Conservation (phyloP, 2,113 vertebrate species). For the Urocynchramus pylzowi region DNA sequence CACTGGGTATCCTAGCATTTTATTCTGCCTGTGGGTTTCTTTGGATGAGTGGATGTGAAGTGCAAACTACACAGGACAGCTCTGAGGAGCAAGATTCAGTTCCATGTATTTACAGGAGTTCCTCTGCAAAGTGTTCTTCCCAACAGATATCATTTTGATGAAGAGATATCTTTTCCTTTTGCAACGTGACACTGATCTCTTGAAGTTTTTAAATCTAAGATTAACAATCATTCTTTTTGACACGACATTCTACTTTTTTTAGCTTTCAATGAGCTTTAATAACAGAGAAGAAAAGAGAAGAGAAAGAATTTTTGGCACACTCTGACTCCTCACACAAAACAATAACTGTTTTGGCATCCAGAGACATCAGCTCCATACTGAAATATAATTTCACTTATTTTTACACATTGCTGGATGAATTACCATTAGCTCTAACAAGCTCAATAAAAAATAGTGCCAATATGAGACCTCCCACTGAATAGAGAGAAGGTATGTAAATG, state of each 20-base stretch:
- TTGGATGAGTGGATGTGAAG: not conserved
- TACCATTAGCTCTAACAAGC: not conserved
- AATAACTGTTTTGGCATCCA: constrained; percentile 12
- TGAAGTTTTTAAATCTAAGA: not conserved
- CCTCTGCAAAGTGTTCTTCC: not conserved
- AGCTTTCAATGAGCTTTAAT: constrained; percentile 20
- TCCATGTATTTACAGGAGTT: not conserved
- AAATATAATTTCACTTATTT: constrained; percentile 15
- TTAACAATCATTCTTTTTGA: constrained; percentile 6
- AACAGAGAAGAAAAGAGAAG: not conserved
- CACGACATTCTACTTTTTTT: not conserved
- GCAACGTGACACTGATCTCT: not conserved
- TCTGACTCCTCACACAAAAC: constrained; percentile 2
- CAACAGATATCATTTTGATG: not conserved
- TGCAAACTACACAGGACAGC: not conserved
- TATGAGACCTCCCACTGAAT: not conserved
- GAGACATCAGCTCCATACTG: not conserved
- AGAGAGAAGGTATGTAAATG: not conserved
- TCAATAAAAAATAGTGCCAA: not conserved
- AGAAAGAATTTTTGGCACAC: not conserved
- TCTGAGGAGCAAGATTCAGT: not conserved
- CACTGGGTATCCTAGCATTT: not conserved
- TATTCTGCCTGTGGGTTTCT: not conserved
- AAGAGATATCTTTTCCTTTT: not conserved
- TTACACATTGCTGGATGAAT: not conserved